A percentile compares a stretch with the other conserved stretches of the same genome.
Conservation (phyloP, 2,797 vertebrate genomes). For the Ataeniobius toweri region DNA sequence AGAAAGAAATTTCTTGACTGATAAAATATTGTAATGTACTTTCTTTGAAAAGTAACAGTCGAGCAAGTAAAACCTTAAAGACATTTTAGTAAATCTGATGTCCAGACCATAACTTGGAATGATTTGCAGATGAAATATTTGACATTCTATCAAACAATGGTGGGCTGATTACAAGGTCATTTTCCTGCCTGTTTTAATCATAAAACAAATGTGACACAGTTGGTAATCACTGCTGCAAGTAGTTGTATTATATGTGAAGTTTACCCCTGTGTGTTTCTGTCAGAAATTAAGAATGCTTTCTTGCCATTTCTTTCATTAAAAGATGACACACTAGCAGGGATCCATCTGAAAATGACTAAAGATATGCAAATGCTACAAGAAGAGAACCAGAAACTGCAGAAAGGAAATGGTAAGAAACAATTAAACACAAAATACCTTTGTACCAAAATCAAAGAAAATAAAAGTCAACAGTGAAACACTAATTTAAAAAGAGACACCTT, state of each 20-base stretch:
- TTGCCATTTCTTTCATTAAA: conserved; percentile 2
- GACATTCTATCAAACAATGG: neutral
- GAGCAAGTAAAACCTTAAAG: too few relatives aligned
- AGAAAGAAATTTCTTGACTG: neutral
- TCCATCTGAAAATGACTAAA: rapidly evolving
- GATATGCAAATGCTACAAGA: rapidly evolving
- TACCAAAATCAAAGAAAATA: neutral
- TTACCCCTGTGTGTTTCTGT: neutral
- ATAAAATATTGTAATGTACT: neutral
- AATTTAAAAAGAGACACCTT: neutral
- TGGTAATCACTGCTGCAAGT: neutral
- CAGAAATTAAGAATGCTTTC: neutral
- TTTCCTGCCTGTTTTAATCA: neutral
- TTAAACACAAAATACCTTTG: neutral
- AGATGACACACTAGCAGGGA: neutral
- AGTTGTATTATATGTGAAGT: neutral
- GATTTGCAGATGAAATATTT: neutral
- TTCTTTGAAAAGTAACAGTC: neutral
- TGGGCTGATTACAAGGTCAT: too few relatives aligned
- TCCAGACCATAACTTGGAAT: neutral
- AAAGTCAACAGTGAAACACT: neutral
- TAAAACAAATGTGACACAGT: neutral
- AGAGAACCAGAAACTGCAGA: rapidly evolving
- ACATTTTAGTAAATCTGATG: too few relatives aligned
- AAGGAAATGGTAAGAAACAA: neutral